phyloP scores from a whole-genome alignment of 2,797 vertebrate species.

The Neosilurus hyrtlii region DNA sequence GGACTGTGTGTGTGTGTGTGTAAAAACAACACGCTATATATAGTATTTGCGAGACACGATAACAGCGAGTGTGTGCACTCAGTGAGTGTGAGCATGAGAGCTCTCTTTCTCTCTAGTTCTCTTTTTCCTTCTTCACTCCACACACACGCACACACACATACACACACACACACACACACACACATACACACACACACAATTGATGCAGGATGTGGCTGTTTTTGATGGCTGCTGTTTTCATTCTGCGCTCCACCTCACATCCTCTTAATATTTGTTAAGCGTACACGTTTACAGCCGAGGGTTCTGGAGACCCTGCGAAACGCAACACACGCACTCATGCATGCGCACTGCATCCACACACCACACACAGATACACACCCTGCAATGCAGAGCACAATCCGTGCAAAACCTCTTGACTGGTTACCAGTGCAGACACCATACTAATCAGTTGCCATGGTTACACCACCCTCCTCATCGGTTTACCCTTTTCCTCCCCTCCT shows the following conservation, averaged over 20 bases:
- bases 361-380: conserved; percentile 19
- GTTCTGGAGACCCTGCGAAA: not conserved
- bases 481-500: not conserved
- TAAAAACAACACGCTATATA: conserved; percentile 1
- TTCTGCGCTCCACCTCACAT: conserved; percentile 22
- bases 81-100: conserved; percentile 12
- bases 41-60: not conserved
- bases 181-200: conserved; percentile 26
- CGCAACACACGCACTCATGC: not conserved
- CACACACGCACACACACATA: not conserved
- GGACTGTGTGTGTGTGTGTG: not conserved
- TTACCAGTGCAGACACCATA: conserved; percentile 55
- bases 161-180: conserved; percentile 21
- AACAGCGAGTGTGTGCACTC: not conserved
- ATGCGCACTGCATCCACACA: conserved; percentile 13
- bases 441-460: conserved; percentile 72
- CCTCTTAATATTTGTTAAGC: conserved; percentile 12
- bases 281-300: not conserved
- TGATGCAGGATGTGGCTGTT: conserved; percentile 38
- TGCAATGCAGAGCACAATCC: conserved; percentile 20
- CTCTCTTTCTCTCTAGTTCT: not conserved
- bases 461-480: conserved; percentile 40
- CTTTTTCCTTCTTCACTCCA: not conserved
- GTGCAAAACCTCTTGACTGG: conserved; percentile 37
- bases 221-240: conserved; percentile 35